Evolutionary conservation across 2,888 invertebrate genomes (phyloP), one percentile per base, ranked within the genome.

Genomic region (Apamea sordens): DNA sequence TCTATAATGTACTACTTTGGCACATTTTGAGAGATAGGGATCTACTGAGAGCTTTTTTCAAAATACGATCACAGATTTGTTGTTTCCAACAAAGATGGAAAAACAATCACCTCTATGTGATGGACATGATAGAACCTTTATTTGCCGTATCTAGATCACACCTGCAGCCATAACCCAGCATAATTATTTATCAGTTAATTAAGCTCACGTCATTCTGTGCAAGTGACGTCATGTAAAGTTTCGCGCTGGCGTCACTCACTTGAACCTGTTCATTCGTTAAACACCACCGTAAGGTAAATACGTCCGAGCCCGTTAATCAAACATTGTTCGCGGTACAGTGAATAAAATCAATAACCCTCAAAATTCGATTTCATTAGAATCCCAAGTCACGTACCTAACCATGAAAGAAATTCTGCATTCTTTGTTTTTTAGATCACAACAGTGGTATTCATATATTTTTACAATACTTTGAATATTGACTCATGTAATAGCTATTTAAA

Each of bases 311-410:
- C 28, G 76, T 64, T 77, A 69, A 50, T 64, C 78, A 64, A 77
- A 77, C 18, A 83, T 59, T 64, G 41, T 69, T 82, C 44, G 15
- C 8, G 32, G 21, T 24, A 50, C 63, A 50, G 15, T 65, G 56
- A 73, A 50, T 61, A 68, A 65, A 82, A 82, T 79, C 82, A 79
- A 79, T 79, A 73, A 74, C 36, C 18, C 21, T 47, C 24, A 41
- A 65, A 82, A 65, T 47, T 47, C 36, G 28, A 73, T 81, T 56
- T 47, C 64, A 73, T 81, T 64, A 47, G 63, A 18, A 36, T 24
- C 73, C 56, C 53, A 47, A 47, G 63, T 64, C 64, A 79, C 82
- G 81, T 71, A 1, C 18, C 28, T 41, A 41, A 18, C n/a, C 8
- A 15, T 53, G 7, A 21, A 70, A 41, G 0, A 44, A 53, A 81